phyloP scores from a whole-genome alignment of 2,113 vertebrate genomes.

The Tautogolabrus adspersus region DNA sequence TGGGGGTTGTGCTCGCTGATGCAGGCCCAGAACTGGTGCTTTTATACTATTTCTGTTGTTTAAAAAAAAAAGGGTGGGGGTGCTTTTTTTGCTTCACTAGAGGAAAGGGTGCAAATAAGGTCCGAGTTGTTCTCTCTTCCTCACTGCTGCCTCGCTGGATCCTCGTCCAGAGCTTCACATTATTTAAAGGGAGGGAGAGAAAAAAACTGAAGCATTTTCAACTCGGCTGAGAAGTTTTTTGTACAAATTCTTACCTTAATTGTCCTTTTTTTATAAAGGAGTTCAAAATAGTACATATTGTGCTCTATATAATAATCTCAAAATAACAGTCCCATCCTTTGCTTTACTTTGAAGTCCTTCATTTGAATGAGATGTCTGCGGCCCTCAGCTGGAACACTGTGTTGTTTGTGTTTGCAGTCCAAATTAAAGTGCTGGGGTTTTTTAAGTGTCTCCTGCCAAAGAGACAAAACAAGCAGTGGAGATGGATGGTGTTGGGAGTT shows the following conservation, averaged over 20 bases:
- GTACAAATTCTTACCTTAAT: constrained; percentile 51
- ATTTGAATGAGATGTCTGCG: constrained; percentile 25
- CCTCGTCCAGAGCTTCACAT: constrained; percentile 66
- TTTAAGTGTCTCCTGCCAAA: constrained; percentile 58
- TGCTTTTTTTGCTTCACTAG: constrained; percentile 58
- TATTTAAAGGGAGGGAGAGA: constrained; percentile 40
- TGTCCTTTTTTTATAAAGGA: constrained; percentile 62
- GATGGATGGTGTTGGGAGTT: constrained; percentile 52
- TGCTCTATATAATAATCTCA: constrained; percentile 43
- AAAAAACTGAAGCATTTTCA: constrained; percentile 42
- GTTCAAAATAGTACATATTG: constrained; percentile 67
- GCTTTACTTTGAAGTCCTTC: constrained; percentile 30
- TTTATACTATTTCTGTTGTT: constrained; percentile 73
- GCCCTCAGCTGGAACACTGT: constrained; percentile 11
- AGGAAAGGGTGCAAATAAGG: constrained; percentile 58
- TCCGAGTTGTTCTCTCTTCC: constrained; percentile 74
- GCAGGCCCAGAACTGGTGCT: constrained; percentile 80
- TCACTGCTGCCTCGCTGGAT: constrained; percentile 61
- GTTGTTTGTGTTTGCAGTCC: constrained; percentile 46
- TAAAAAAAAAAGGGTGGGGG: constrained; percentile 25
- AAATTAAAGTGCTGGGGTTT: constrained; percentile 11
- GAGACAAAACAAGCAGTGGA: constrained; percentile 47
- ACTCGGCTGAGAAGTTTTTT: constrained; percentile 56
- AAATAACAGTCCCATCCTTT: constrained; percentile 20
- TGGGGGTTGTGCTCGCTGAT: constrained; percentile 39